Base-by-base conservation (phyloP, 2,797 vertebrate species). In the Crenichthys baileyi region DNA sequence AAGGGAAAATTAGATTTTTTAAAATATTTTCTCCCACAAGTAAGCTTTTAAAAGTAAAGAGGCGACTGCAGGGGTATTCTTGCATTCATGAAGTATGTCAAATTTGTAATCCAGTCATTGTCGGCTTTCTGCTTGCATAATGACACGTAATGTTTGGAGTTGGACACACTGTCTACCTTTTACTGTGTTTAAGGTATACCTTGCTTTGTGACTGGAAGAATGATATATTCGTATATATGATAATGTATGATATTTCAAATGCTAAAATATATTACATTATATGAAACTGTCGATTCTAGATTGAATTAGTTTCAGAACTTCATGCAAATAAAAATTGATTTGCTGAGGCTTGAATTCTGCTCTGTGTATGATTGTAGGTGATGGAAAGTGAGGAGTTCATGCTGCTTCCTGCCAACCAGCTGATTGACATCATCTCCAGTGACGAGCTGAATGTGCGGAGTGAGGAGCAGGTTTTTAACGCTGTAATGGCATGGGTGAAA, bases 381-480 rank as follows among this genome's bases (percentile, higher is more conserved):
- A 99, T 99, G 98, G 98, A 99, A 91, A 99, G 98, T 79, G 98
- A 99, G 90, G 98, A 99, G 92, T 99, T 99, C 91, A 99, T 99
- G 98, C 93, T 99, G 83, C 96, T 99, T 76, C 98, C 98, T 75
- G 97, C 98, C 92, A 99, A 99, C 89, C 98, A 99, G 91, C 93
- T 99, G 82, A 99, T 99, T 71, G 98, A 99, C 92, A 99, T 99
- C 4, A 99, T 99, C 90, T 99, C 98, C 83, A 99, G 98, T n/a
- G 98, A 99, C 5, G 98, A 99, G 95, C 94, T 99, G 24, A 99
- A 99, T 0, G 98, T 99, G 72, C 97, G 98, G 65, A 99, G 98
- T 0, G 98, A 99, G 79, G 98, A 99, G 91, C 98, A 99, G 91
- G 98, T 99, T 77, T 99, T 99, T 93, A 99, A 97, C 0, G 98